phyloP scores from a whole-genome alignment of 2,888 invertebrate species.

The Eumerus sabulonum region DNA sequence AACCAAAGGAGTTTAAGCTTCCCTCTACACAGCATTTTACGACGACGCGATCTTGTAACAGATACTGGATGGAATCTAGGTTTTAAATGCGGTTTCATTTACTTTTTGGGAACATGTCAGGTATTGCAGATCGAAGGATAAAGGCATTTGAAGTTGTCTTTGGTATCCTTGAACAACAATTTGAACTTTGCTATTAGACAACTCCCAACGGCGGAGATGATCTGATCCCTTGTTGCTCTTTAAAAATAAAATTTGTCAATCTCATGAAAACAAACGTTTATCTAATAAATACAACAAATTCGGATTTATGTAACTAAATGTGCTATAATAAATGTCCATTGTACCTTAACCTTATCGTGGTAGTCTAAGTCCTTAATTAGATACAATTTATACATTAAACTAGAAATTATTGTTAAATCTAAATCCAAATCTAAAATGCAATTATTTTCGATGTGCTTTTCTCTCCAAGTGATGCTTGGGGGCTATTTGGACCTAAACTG shows the following conservation, averaged over 20 bases:
- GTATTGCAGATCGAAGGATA: too few species aligned
- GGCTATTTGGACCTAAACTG: slow-evolving; percentile 23
- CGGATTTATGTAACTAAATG: slow-evolving; percentile 2
- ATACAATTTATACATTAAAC: slow-evolving; percentile 23
- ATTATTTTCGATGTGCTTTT: slow-evolving; percentile 40
- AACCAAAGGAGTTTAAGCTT: slow-evolving; percentile 43
- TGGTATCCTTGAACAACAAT: too few species aligned
- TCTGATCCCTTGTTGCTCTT: not conserved
- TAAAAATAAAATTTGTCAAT: slow-evolving; percentile 1
- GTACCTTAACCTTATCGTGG: slow-evolving; percentile 62
- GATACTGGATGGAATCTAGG: not conserved
- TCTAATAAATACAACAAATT: slow-evolving; percentile 14
- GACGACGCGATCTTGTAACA: too few species aligned
- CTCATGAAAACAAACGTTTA: too few species aligned
- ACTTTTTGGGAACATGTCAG: too few species aligned
- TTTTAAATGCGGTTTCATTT: slow-evolving; percentile 9
- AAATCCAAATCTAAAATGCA: slow-evolving; percentile 10
- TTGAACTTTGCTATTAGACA: too few species aligned
- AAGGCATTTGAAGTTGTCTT: too few species aligned
- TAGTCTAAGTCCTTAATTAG: too few species aligned
- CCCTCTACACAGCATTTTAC: not conserved
- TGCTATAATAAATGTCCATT: slow-evolving; percentile 61
- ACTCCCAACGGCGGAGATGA: too few species aligned
- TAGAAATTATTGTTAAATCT: slow-evolving; percentile 25
- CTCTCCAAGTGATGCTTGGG: slow-evolving; percentile 10